Conservation (phyloP, 2,888 invertebrate genomes). For the Tuberolachnus salignus region DNA sequence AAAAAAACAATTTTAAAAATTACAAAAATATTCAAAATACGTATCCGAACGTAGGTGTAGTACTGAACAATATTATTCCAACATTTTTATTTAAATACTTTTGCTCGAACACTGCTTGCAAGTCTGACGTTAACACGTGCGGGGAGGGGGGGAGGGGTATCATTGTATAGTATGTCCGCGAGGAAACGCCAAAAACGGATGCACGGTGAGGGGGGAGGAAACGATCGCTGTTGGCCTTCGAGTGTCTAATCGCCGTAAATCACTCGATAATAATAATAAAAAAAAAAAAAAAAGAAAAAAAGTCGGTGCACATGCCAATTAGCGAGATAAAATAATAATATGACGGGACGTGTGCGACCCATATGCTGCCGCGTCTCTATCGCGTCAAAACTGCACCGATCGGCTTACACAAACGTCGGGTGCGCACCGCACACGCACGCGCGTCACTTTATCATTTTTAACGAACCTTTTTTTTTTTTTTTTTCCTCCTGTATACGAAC, state of each 20-base stretch:
- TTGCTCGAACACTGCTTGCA: too few relatives aligned
- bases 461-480: constrained; percentile 29
- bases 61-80: too few relatives aligned
- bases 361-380: constrained; percentile 4
- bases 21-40: too few relatives aligned
- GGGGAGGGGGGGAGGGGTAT: too few relatives aligned
- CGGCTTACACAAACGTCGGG: constrained; percentile 37
- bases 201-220: not conserved
- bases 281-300: constrained; percentile 11
- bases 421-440: not conserved
- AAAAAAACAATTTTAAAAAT: too few relatives aligned
- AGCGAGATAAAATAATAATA: constrained; percentile 9
- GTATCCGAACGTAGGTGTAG: too few relatives aligned
- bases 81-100: too few relatives aligned
- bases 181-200: not conserved
- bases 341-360: constrained; percentile 18
- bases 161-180: too few relatives aligned
- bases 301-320: constrained; percentile 48
- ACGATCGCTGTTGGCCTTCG: too few relatives aligned
- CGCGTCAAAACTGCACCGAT: constrained; percentile 47
- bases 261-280: constrained; percentile 40
- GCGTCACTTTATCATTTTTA: constrained; percentile 55
- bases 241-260: constrained; percentile 29
- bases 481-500: too few relatives aligned
- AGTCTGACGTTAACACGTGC: too few relatives aligned